Base-by-base conservation (phyloP, 2,888 invertebrate genomes). In the Cephus pulcher region DNA sequence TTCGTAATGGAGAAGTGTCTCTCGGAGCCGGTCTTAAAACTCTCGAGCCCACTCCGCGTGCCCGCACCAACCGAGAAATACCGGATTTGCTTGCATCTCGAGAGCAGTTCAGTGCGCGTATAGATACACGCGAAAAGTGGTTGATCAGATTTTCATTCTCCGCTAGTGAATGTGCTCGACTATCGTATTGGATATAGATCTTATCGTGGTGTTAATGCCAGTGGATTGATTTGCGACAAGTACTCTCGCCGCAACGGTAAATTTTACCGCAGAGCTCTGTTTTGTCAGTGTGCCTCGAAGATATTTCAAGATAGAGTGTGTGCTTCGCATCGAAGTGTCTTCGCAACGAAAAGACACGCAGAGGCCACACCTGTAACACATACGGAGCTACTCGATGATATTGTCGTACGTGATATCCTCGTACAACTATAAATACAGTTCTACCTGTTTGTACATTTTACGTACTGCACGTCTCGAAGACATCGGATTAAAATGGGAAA, bases 401-500 rank as follows among this genome's bases (percentile, higher is more conserved):
- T 76, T 82, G 74, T 75, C 78, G 78, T 73, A 34, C 76, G 76
- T 75, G 74, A 40, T 56, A 40, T 69, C 75, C 15, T 74, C 77
- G 86, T 79, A 81, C 82, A 84, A 81, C 78, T 80, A 68, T 80
- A 76, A 80, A 76, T 77, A 76, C 80, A 78, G 79, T 80, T 79
- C 80, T 74, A 80, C 81, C 82, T 81, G 56, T 56, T 56, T 56
- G 56, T 23, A 23, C 23, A 56, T 56, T 56, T 56, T 15, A 56
- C 75, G 37, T 87, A 87, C 82, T 86, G 79, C 80, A 82, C 87
- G 83, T 85, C 56, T 85, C 82, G 86, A 89, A 89, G 89, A 88
- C 89, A 87, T 89, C 82, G 78, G 76, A 73, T 35, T 73, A 92
- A 84, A 86, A 96, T 96, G 96, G 96, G 96, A 89, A 96, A 96